Evolutionary conservation across 2,888 invertebrate genomes (phyloP), one percentile per base, ranked within the genome.

Genomic region (Cephus pulcher): DNA sequence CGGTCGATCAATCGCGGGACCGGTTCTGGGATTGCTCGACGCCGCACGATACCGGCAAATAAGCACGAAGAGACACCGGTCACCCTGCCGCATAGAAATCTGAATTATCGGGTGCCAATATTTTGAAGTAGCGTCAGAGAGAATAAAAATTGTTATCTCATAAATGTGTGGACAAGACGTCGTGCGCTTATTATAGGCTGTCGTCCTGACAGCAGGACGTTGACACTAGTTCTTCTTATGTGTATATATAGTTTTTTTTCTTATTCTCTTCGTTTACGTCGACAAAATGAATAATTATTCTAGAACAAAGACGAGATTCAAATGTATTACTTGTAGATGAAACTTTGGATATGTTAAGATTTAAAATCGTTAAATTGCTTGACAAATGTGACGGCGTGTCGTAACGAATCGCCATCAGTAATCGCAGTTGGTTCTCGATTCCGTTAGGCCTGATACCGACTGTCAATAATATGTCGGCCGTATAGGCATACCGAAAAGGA

Each of bases 281-380:
- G 56, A 56, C 1, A 56, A 40, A 56, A 56, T 56, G 23, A 56
- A 56, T 56, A 56, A 56, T 56, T 56, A 56, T 23, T 23, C 56
- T 74, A 74, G 12, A 12, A 74, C 35, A 34, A n/a, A 34, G 11
- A 74, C 35, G 35, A 74, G 74, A 74, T 12, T 74, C 11, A 35
- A 74, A 74, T 37, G 2, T 35, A 30, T 74, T 74, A 74, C 35
- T 74, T 74, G 73, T 78, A 73, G 71, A 78, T 76, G 78, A 78
- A 73, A 76, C 73, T 37, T 35, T 70, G 78, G 78, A 78, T 78
- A 78, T 76, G 78, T 78, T 74, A 73, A 78, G 73, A 73, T 78
- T 78, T 73, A 15, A 76, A 76, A 76, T 76, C 73, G 73, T 76
- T 78, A 76, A 73, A 78, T 75, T 78, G 76, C 73, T 78, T 32